A percentile compares a stretch with the other conserved stretches of the same genome.
Conservation (phyloP, 2,113 vertebrate species). For the Dicentrarchus labrax region DNA sequence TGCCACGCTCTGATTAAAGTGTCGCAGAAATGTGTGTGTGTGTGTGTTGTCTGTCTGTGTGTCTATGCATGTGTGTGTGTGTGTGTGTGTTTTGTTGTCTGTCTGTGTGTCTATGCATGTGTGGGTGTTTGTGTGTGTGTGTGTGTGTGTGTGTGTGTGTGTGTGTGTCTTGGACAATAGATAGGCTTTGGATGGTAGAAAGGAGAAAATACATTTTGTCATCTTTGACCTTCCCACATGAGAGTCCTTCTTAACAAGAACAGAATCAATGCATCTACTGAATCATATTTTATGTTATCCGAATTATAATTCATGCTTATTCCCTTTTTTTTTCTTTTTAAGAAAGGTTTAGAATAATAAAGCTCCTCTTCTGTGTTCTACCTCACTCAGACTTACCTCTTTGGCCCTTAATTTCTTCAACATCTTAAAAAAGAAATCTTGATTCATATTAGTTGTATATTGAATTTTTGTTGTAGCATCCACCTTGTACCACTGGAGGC, state of each 20-base stretch:
- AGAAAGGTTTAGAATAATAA: background rate
- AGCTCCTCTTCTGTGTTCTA: background rate
- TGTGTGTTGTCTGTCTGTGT: slow-evolving; percentile 37
- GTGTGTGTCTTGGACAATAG: slow-evolving; percentile 46
- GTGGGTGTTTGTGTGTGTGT: too few species aligned
- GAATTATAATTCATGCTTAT: background rate
- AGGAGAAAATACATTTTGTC: slow-evolving; percentile 52
- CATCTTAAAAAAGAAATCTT: background rate
- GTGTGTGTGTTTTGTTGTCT: slow-evolving; percentile 42
- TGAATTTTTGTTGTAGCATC: slow-evolving; percentile 32
- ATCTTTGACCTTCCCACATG: slow-evolving; percentile 73
- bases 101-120: slow-evolving; percentile 24
- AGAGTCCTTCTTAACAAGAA: slow-evolving; percentile 46
- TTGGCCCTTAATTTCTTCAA: slow-evolving; percentile 30
- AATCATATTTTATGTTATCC: slow-evolving; percentile 42
- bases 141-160: slow-evolving; percentile 39
- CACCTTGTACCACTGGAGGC: slow-evolving; percentile 58
- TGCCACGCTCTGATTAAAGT: slow-evolving; percentile 85
- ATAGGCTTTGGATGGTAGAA: slow-evolving; percentile 38
- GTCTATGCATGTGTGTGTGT: slow-evolving; percentile 14
- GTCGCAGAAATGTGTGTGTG: slow-evolving; percentile 66
- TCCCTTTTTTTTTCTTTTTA: background rate
- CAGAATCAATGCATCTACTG: slow-evolving; percentile 41
- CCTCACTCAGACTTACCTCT: background rate
- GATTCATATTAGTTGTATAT: slow-evolving; percentile 11